Percentiles rank a stretch among this genome's conserved stretches.
Evolutionary conservation across 2,113 vertebrate genomes (phyloP).

Genomic region (Gopherus evgoodei): DNA sequence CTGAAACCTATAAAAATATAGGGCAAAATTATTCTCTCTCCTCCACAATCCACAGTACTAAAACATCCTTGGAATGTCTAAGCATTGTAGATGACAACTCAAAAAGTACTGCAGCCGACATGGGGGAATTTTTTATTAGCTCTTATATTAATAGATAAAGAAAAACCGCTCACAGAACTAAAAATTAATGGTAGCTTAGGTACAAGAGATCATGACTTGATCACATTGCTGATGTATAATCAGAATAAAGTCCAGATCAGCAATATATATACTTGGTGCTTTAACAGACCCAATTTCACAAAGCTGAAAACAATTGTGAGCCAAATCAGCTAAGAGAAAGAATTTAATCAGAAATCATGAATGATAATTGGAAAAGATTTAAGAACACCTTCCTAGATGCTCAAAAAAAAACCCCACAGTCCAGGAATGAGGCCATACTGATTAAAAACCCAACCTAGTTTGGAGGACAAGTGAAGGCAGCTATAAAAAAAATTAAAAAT

Average conservation of each 20-base stretch:
- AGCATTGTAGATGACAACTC: background rate
- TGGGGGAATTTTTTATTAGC: background rate
- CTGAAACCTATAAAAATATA: background rate
- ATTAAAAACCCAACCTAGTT: background rate
- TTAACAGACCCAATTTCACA: background rate
- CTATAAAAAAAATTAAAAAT: background rate
- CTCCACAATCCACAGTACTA: background rate
- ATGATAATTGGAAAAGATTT: background rate
- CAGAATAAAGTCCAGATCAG: background rate
- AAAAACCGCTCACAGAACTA: background rate
- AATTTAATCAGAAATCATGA: background rate
- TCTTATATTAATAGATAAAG: background rate
- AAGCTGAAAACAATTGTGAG: background rate
- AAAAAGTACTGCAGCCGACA: background rate
- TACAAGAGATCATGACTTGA: background rate
- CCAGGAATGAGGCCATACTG: background rate
- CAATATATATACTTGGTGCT: background rate
- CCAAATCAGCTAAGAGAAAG: background rate
- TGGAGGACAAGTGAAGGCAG: background rate
- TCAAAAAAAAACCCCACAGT: background rate
- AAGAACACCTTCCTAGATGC: background rate
- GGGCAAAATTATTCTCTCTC: background rate
- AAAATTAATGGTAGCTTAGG: background rate
- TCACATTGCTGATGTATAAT: background rate
- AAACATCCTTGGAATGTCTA: background rate